phyloP scores from a whole-genome alignment of 2,797 vertebrate species.

The Bovichtus diacanthus region DNA sequence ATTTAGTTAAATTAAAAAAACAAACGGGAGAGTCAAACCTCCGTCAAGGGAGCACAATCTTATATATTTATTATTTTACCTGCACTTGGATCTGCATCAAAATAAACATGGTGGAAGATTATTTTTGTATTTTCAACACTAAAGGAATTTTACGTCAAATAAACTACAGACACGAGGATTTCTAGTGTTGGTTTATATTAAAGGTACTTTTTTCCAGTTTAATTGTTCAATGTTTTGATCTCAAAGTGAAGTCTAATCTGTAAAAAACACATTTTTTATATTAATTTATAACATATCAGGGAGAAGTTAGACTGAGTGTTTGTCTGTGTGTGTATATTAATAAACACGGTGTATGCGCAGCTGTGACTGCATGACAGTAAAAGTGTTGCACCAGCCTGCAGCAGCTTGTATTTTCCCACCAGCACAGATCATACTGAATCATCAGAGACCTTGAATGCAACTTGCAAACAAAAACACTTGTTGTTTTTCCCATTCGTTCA shows the following conservation, averaged over 20 bases:
- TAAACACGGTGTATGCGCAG: neutral
- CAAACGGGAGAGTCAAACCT: no score
- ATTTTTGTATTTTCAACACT: neutral
- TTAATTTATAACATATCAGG: neutral
- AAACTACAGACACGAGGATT: neutral
- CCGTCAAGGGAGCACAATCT: no score
- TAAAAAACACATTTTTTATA: neutral
- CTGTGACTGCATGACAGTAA: neutral
- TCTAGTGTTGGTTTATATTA: neutral
- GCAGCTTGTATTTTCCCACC: slow-evolving; percentile 33
- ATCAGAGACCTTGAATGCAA: slow-evolving; percentile 5
- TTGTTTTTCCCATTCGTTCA: slow-evolving; percentile 19
- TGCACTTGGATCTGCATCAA: neutral
- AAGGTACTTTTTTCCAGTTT: neutral
- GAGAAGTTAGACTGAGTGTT: neutral
- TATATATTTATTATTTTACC: neutral
- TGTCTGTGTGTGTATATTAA: slow-evolving; percentile 8
- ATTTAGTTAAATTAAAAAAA: no score
- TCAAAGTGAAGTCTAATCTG: neutral
- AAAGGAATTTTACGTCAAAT: neutral
- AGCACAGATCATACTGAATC: neutral
- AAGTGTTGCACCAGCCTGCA: slow-evolving; percentile 15
- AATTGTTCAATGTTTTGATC: neutral
- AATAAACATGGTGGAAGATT: slow-evolving; percentile 1
- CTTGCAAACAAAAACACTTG: slow-evolving; percentile 10